Evolutionary conservation across 1,140 invertebrate genomes (phyloP).

Genomic region (Mercenaria mercenaria): DNA sequence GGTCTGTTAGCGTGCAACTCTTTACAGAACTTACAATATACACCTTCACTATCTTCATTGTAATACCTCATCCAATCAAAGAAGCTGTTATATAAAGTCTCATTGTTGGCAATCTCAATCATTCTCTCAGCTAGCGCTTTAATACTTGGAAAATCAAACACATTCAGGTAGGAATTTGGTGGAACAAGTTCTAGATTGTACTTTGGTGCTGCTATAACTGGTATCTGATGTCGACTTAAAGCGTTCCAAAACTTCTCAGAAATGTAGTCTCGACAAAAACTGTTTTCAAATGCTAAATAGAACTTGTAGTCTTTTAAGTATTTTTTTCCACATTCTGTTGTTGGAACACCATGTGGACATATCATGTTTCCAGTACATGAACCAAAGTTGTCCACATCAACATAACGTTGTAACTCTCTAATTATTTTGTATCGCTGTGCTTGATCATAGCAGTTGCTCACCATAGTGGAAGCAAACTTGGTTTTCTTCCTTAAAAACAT

Average conservation of each 20-base stretch:
- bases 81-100: slow-evolving; percentile 44
- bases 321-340: slow-evolving; percentile 50
- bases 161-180: slow-evolving; percentile 61
- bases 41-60: not conserved
- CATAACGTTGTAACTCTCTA: slow-evolving; percentile 32
- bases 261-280: slow-evolving; percentile 63
- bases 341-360: slow-evolving; percentile 27
- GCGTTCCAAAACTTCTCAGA: slow-evolving; percentile 62
- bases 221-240: slow-evolving; percentile 45
- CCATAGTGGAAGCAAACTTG: slow-evolving; percentile 55
- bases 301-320: slow-evolving; percentile 56
- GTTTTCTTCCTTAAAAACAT: slow-evolving; percentile 45
- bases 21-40: slow-evolving; percentile 45
- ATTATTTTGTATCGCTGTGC: slow-evolving; percentile 59
- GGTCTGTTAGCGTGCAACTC: slow-evolving; percentile 49
- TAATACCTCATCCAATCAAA: slow-evolving; percentile 54
- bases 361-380: slow-evolving; percentile 35
- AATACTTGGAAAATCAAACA: slow-evolving; percentile 62
- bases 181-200: slow-evolving; percentile 40
- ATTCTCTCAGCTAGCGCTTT: slow-evolving; percentile 48
- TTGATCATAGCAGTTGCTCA: slow-evolving; percentile 61
- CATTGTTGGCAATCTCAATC: slow-evolving; percentile 54
- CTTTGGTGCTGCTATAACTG: slow-evolving; percentile 57
- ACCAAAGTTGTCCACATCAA: slow-evolving; percentile 55
- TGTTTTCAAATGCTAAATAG: slow-evolving; percentile 65